Evolutionary conservation across 2,888 invertebrate genomes (phyloP).

Genomic region (Drosophila diplacantha): DNA sequence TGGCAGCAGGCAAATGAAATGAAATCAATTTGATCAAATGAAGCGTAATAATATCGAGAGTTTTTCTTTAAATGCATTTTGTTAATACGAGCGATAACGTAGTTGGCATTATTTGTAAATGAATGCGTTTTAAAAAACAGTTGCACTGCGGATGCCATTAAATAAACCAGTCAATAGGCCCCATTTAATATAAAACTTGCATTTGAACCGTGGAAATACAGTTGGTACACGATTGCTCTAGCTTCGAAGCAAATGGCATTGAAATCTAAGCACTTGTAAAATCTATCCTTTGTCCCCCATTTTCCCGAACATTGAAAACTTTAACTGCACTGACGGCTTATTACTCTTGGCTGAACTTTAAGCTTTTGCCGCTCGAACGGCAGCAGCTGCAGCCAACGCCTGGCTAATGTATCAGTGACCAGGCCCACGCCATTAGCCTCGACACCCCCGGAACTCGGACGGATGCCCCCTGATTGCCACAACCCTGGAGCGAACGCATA

Average conservation of each 20-base stretch:
- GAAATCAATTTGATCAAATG: conserved; percentile 63
- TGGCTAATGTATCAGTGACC: conserved; percentile 56
- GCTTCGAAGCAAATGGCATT: not conserved
- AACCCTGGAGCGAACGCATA: not conserved
- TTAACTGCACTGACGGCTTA: conserved; percentile 29
- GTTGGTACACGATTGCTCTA: not conserved
- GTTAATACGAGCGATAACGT: not conserved
- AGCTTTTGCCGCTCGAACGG: conserved; percentile 39
- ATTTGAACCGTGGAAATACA: not conserved
- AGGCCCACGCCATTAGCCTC: conserved; percentile 54
- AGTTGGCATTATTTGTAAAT: conserved; percentile 31
- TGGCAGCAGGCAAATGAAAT: conserved; percentile 52
- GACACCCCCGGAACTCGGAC: conserved; percentile 34
- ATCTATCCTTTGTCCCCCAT: not conserved
- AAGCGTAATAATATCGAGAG: conserved; percentile 52
- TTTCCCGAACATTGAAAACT: not conserved
- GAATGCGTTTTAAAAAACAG: conserved; percentile 10
- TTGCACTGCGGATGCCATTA: conserved; percentile 7
- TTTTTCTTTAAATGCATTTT: conserved; percentile 34
- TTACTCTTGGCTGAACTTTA: conserved; percentile 44
- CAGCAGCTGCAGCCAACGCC: conserved; percentile 45
- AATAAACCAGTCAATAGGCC: conserved; percentile 6
- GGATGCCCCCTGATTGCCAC: conserved; percentile 11
- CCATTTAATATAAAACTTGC: not conserved
- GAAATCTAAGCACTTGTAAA: not conserved